A percentile compares a stretch with the other conserved stretches of the same genome.
phyloP scores from a whole-genome alignment of 2,113 vertebrate genomes.

The Malurus elegans region DNA sequence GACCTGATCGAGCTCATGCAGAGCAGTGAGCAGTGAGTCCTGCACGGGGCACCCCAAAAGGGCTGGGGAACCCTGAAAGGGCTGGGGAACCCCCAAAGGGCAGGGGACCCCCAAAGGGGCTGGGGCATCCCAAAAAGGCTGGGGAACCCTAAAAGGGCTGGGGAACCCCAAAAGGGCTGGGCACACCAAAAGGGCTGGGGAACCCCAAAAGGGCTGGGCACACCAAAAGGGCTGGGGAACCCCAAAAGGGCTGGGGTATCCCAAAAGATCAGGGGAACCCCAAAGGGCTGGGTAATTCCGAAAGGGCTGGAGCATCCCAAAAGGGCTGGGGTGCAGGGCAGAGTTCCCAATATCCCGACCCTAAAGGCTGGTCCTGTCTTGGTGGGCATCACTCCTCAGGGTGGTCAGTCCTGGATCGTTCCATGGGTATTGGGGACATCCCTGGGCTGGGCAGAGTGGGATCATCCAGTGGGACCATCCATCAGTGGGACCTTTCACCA shows the following conservation, averaged over 20 bases:
- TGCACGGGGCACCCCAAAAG: neutral
- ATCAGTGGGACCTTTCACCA: neutral
- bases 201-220: too few relatives aligned
- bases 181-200: too few relatives aligned
- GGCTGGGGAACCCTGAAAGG: too few relatives aligned
- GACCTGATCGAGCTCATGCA: conserved; percentile 98
- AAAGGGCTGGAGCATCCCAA: neutral
- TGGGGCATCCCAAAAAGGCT: neutral
- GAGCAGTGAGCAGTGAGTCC: conserved; percentile 89
- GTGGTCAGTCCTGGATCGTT: neutral
- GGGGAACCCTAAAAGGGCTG: too few relatives aligned
- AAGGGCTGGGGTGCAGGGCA: neutral
- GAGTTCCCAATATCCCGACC: neutral
- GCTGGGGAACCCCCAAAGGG: too few relatives aligned
- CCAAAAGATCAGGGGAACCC: too few relatives aligned
- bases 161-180: too few relatives aligned
- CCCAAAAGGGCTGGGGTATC: too few relatives aligned
- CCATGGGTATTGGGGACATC: rapidly evolving
- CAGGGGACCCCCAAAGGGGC: too few relatives aligned
- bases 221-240: neutral
- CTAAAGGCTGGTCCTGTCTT: neutral
- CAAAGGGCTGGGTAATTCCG: too few relatives aligned
- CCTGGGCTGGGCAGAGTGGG: neutral
- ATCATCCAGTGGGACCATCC: neutral
- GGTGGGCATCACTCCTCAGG: neutral